A percentile compares a stretch with the other conserved stretches of the same genome.
Evolutionary conservation across 2,797 vertebrate genomes (phyloP).

Genomic region (Furcifer pardalis): DNA sequence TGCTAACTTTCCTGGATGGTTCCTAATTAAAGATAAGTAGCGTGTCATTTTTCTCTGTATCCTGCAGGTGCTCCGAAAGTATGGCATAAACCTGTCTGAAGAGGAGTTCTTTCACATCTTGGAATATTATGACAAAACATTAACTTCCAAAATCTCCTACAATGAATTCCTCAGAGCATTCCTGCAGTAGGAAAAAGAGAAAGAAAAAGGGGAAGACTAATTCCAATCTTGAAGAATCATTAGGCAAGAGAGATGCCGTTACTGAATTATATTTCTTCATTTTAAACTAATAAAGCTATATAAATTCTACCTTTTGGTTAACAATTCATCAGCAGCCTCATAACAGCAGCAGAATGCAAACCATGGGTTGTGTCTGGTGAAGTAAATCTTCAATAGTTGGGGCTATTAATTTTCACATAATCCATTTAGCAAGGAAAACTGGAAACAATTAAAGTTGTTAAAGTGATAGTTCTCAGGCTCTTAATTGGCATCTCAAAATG

Average conservation of each 20-base stretch:
- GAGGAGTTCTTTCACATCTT: slow-evolving; percentile 80
- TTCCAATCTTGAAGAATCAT: not conserved
- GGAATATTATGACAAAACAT: slow-evolving; percentile 77
- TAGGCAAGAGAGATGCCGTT: slow-evolving; percentile 35
- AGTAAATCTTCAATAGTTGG: slow-evolving; percentile 58
- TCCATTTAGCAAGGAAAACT: slow-evolving; percentile 57
- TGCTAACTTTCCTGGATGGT: slow-evolving; percentile 5
- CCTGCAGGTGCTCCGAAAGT: slow-evolving; percentile 75
- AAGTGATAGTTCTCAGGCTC: slow-evolving; percentile 48
- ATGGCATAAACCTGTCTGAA: slow-evolving; percentile 72
- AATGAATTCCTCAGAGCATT: slow-evolving; percentile 82
- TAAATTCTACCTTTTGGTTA: slow-evolving; percentile 29
- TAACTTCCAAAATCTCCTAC: slow-evolving; percentile 77
- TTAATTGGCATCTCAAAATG: slow-evolving; percentile 23
- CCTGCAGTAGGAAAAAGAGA: slow-evolving; percentile 60
- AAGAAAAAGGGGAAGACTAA: too few species aligned
- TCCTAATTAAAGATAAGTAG: slow-evolving; percentile 18
- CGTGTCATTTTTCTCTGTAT: slow-evolving; percentile 5
- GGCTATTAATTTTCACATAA: slow-evolving; percentile 65
- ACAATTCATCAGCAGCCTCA: slow-evolving; percentile 61
- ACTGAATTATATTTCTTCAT: slow-evolving; percentile 47
- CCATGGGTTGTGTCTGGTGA: slow-evolving; percentile 42
- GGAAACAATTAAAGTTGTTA: slow-evolving; percentile 65
- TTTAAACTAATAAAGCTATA: slow-evolving; percentile 48
- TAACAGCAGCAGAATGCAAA: slow-evolving; percentile 57